phyloP scores from a whole-genome alignment of 2,888 invertebrate species.

The Clistopyga incitator region DNA sequence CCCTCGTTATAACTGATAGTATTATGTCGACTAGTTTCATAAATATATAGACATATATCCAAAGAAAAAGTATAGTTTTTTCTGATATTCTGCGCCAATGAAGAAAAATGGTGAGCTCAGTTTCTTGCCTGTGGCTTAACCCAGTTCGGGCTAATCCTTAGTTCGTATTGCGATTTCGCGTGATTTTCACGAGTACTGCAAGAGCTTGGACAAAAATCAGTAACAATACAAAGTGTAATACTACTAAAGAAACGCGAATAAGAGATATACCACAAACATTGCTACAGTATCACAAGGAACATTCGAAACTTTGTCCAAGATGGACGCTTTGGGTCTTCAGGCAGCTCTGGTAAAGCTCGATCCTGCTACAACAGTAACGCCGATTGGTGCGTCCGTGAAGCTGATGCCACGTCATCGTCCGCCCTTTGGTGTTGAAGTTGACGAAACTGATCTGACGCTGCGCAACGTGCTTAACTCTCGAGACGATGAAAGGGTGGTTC shows the following conservation, averaged over 20 bases:
- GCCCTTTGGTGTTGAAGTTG: slow-evolving; percentile 68
- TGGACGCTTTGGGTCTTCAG: slow-evolving; percentile 82
- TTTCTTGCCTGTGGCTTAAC: slow-evolving; percentile 52
- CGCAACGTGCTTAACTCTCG: slow-evolving; percentile 69
- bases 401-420: slow-evolving; percentile 74
- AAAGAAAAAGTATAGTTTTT: not conserved
- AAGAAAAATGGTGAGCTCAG: slow-evolving; percentile 52
- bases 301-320: slow-evolving; percentile 62
- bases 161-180: slow-evolving; percentile 13
- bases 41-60: slow-evolving; percentile 1
- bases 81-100: slow-evolving; percentile 25
- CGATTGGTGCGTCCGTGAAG: slow-evolving; percentile 78
- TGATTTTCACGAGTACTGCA: not conserved
- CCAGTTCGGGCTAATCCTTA: slow-evolving; percentile 59
- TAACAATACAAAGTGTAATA: not conserved
- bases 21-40: slow-evolving; percentile 41
- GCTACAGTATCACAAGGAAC: slow-evolving; percentile 8
- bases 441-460: slow-evolving; percentile 75
- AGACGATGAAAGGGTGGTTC: slow-evolving; percentile 57
- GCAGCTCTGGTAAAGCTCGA: slow-evolving; percentile 82
- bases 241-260: not conserved
- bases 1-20: slow-evolving; percentile 16
- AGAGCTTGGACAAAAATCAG: not conserved
- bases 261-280: not conserved
- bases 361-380: slow-evolving; percentile 82